Conservation (phyloP, 1,140 invertebrate species). For the Galleria mellonella region DNA sequence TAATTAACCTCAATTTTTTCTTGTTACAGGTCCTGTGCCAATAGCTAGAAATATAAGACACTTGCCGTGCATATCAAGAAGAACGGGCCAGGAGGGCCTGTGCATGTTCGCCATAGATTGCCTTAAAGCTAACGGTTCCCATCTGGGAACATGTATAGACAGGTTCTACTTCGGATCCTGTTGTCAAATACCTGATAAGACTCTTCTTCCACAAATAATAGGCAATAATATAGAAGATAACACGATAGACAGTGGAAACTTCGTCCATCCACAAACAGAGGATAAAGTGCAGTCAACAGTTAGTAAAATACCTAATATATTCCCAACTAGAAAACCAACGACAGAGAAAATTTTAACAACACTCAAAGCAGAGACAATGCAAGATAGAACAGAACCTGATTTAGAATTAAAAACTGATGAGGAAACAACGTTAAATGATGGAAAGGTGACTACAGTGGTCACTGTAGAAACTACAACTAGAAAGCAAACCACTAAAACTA, state of each 20-base stretch:
- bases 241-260: conserved; percentile 58
- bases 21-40: conserved; percentile 64
- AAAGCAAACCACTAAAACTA: conserved; percentile 25
- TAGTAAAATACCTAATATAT: conserved; percentile 33
- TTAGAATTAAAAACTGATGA: conserved; percentile 45
- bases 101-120: conserved; percentile 97
- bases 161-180: conserved; percentile 94
- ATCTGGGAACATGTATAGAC: conserved; percentile 93
- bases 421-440: conserved; percentile 30
- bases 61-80: conserved; percentile 87
- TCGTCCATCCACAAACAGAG: conserved; percentile 62
- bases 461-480: conserved; percentile 30
- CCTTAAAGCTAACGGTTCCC: conserved; percentile 91
- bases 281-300: conserved; percentile 35
- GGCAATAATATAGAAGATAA: conserved; percentile 69
- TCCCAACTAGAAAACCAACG: conserved; percentile 26
- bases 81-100: conserved; percentile 85
- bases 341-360: conserved; percentile 24
- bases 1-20: conserved; percentile 12
- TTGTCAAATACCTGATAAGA: conserved; percentile 80
- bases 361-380: conserved; percentile 20
- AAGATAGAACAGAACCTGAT: conserved; percentile 34
- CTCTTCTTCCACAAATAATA: conserved; percentile 58
- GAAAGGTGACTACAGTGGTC: conserved; percentile 34
- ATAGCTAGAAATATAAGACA: conserved; percentile 90